Base-by-base conservation (phyloP, 2,888 invertebrate species). In the Stictocephala bisonia region DNA sequence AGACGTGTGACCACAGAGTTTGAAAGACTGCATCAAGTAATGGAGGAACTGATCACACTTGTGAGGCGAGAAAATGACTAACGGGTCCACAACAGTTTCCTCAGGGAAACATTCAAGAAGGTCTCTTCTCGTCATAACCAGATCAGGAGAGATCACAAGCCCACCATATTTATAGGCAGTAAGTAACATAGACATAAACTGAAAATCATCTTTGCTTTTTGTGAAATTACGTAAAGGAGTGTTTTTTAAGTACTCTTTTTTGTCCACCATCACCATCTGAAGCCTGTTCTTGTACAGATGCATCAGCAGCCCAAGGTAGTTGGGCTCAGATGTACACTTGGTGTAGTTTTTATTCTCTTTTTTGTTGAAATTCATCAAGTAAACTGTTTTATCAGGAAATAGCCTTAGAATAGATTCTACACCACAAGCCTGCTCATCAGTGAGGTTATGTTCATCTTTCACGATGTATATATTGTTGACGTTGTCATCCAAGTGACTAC, bases 131-230 rank as follows among this genome's bases (percentile, higher is more conserved):
- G 41, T 64, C 64, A 64, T 44, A n/a, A 64, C 24, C 15, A 26
- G 15, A 15, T 44, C 15, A 2, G 64, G 26, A 2, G 64, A 44
- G 0, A 44, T 22, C 0, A 44, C 64, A 24, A 64, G 26, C 0
- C 64, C 64, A 0, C 64, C 64, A 27, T 64, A 64, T 18, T 44
- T 64, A 44, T 64, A 64, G 1, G 64, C 41, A 4, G 64, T 44
- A 15, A 64, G n/a, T 6, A 64, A 4, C 44, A 64, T 64, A 1
- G 44, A 40, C 22, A 64, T 7, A 18, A 64, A 64, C 7, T 22
- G 15, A n/a, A 64, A 64, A 9, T 41, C 27, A 3, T 20, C 44
- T 1, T 41, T 27, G 4, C 1, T 9, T 1, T 11, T 64, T 20
- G 64, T 13, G 15, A 20, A 26, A 27, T 64, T 44, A n/a, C 44